Conservation (phyloP, 2,888 invertebrate species). For the Sinohyriopsis cumingii region DNA sequence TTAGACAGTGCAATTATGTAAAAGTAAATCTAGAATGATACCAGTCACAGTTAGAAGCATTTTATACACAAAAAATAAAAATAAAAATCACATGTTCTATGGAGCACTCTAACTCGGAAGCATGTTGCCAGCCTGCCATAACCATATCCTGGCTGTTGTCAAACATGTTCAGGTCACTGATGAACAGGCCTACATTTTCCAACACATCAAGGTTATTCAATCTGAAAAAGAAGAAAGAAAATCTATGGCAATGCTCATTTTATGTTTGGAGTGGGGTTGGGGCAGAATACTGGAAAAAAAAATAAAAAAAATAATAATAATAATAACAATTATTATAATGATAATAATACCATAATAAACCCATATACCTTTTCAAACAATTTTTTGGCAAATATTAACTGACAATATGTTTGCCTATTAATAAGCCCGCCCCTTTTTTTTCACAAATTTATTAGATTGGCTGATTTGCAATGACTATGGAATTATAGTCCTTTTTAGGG, state of each 20-base stretch:
- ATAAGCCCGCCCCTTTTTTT: too few species aligned
- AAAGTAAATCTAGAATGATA: too few species aligned
- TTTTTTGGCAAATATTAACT: too few species aligned
- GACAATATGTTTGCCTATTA: too few species aligned
- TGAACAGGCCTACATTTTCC: constrained; percentile 82
- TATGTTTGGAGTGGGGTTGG: too few species aligned
- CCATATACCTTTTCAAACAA: too few species aligned
- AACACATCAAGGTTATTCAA: constrained; percentile 79
- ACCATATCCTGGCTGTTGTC: constrained; percentile 97
- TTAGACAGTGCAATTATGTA: too few species aligned
- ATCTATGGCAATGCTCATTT: background rate
- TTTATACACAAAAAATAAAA: too few species aligned
- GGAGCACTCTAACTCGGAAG: constrained; percentile 61
- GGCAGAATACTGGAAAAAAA: background rate
- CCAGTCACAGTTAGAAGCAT: too few species aligned
- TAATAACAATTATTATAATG: background rate
- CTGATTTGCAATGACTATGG: too few species aligned
- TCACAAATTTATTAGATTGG: too few species aligned
- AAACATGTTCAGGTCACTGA: constrained; percentile 97
- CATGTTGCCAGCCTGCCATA: constrained; percentile 81
- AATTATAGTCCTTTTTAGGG: too few species aligned
- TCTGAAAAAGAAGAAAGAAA: constrained; percentile 32
- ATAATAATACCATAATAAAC: background rate
- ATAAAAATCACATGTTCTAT: constrained; percentile 65
- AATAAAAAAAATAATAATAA: background rate